Evolutionary conservation across 2,888 invertebrate species (phyloP), one percentile per base, ranked within the genome.

Genomic region (Drosophila paranaensis): DNA sequence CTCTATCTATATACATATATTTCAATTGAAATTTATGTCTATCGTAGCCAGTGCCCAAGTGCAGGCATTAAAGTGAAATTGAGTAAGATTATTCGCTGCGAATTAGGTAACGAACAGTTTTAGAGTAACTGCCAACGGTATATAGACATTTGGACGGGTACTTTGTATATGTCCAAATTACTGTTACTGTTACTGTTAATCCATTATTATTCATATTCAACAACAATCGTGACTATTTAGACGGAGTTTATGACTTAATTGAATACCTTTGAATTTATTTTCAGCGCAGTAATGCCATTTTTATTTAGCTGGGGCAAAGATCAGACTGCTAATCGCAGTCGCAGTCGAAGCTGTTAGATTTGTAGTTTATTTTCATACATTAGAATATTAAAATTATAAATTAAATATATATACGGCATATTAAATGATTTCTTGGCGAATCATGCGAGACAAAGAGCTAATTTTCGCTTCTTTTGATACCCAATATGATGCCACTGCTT

Each of bases 1-100:
- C 27, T 74, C 30, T 33, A 43, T 60, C 42, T 39, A 16, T 48
- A 3, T 62, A 40, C 6, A 51, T 51, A 30, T 51, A 39, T 65
- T 51, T 39, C 14, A 20, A 42, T 55, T 53, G 42, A 10, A 65
- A 65, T 45, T 30, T 66, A 20, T 20, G 55, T 39, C 48, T 30
- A 48, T 56, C 13, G n/a, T 56, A 45, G 40, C 45, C 56, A 48
- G 51, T 42, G 75, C 30, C 25, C 56, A 77, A 77, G 63, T 73
- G 61, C 61, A 62, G 40, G 45, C 27, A 65, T 54, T 61, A 33
- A 65, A 67, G 56, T 69, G 43, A 68, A 81, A 71, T 83, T 74
- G 42, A 51, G 67, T 58, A 86, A 80, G 54, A 53, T 50, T 37
- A 61, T 62, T 58, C 55, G 30, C 39, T 35, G 8, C 45, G 40